Evolutionary conservation across 2,888 invertebrate genomes (phyloP), one percentile per base, ranked within the genome.

Genomic region (Strigamia maritima): DNA sequence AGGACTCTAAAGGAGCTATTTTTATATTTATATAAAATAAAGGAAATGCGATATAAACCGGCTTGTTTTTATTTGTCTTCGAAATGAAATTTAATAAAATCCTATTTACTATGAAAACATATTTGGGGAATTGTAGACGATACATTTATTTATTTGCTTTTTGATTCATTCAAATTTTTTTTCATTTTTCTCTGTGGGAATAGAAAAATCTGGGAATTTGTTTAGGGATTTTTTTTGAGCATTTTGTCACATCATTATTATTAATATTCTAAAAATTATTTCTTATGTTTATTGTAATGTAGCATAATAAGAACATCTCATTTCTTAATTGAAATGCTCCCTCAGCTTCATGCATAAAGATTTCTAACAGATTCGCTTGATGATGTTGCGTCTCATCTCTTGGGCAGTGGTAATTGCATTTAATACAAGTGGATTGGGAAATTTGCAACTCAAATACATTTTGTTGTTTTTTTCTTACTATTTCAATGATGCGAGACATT

Each of bases 301-400:
- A 70, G 24, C 70, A 70, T 28, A 70, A 70, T 70, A 28, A 26
- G n/a, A 28, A 26, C 70, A n/a, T 28, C 10, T 24, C 26, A 28
- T 70, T 28, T 7, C 26, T 12, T 70, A 70, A 70, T 70, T 70
- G 70, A 70, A 70, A 70, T 70, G 70, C 28, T 70, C 70, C 70
- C 70, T 24, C 28, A 14, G 70, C 70, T 70, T 70, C 70, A 70
- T 70, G 70, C 70, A 70, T 70, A 70, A 70, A 70, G 70, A 70
- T 70, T 70, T 70, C 70, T 70, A 26, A 70, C 70, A 70, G 70
- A 70, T 70, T 70, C 14, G 28, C 16, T 70, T 28, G 28, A 70
- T 70, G 70, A 54, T 54, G 54, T 54, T 54, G 54, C 54, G n/a
- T 54, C 26, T 70, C 70, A 70, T 70, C 70, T 70, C 70, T 28